Conservation (phyloP, 2,888 invertebrate species). For the Ctena decussata region DNA sequence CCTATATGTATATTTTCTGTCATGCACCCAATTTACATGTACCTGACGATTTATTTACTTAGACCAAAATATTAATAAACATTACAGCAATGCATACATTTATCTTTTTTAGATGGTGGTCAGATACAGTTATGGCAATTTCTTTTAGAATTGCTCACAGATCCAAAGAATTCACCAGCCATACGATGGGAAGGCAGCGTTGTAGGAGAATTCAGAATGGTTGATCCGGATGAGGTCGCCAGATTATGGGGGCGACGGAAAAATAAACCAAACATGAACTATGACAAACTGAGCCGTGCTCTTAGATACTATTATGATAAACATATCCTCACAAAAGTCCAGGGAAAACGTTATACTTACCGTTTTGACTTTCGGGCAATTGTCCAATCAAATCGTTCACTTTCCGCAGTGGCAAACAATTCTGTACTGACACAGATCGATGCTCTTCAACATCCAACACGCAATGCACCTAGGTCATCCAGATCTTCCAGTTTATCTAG, state of each 20-base stretch:
- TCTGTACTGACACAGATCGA: constrained; percentile 54
- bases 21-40: no score
- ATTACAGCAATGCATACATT: no score
- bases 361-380: constrained; percentile 77
- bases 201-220: constrained; percentile 83
- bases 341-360: constrained; percentile 85
- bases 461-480: background rate
- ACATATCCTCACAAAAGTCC: constrained; percentile 85
- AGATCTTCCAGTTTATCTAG: background rate
- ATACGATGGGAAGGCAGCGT: constrained; percentile 83
- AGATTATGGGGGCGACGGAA: constrained; percentile 82
- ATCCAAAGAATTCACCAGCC: constrained; percentile 88
- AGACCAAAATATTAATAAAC: no score
- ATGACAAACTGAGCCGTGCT: constrained; percentile 84
- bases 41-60: no score
- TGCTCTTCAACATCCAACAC: constrained; percentile 57
- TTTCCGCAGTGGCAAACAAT: constrained; percentile 50
- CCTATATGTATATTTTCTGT: no score
- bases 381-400: constrained; percentile 61
- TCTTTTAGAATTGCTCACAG: constrained; percentile 96
- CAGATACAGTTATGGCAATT: constrained; percentile 99
- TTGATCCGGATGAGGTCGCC: constrained; percentile 84
- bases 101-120: constrained; percentile 88
- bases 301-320: constrained; percentile 87
- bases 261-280: constrained; percentile 85